Conservation (phyloP, 2,113 vertebrate species). For the western clawed frog (Xenopus tropicalis) region DNA sequence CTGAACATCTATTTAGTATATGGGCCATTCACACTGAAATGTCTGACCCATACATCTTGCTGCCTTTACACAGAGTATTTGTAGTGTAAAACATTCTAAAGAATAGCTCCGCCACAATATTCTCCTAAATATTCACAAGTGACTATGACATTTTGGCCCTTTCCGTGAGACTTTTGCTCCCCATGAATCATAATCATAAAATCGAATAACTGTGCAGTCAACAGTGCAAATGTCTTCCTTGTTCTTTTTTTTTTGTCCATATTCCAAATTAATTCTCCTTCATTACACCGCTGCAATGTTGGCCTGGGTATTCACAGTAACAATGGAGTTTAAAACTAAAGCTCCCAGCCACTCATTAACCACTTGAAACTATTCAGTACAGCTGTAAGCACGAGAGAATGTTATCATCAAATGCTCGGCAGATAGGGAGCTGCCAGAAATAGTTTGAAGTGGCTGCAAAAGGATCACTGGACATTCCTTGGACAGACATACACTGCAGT, state of each 20-base stretch:
- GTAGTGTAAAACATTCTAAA: no score
- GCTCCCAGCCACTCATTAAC: conserved; percentile 5
- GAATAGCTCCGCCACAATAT: not conserved
- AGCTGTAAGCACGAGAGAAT: not conserved
- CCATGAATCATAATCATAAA: conserved; percentile 41
- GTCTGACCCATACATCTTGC: no score
- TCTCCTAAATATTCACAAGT: not conserved
- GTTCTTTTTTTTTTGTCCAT: conserved; percentile 30
- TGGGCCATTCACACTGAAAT: no score
- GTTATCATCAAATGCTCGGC: not conserved
- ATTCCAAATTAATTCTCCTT: conserved; percentile 42
- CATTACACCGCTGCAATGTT: conserved; percentile 38
- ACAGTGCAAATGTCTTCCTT: conserved; percentile 31
- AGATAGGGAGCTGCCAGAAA: not conserved
- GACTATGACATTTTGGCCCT: not conserved
- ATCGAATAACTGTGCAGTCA: conserved; percentile 25
- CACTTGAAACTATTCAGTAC: not conserved
- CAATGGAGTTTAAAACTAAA: conserved; percentile 19
- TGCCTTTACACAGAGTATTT: no score
- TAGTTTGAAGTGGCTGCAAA: not conserved
- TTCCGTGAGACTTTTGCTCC: conserved; percentile 21
- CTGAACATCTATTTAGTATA: no score
- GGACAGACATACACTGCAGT: no score
- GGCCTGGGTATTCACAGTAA: conserved; percentile 32
- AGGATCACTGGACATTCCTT: not conserved